Conservation (phyloP, 2,888 invertebrate species). For the Alviniconcha strummeri region DNA sequence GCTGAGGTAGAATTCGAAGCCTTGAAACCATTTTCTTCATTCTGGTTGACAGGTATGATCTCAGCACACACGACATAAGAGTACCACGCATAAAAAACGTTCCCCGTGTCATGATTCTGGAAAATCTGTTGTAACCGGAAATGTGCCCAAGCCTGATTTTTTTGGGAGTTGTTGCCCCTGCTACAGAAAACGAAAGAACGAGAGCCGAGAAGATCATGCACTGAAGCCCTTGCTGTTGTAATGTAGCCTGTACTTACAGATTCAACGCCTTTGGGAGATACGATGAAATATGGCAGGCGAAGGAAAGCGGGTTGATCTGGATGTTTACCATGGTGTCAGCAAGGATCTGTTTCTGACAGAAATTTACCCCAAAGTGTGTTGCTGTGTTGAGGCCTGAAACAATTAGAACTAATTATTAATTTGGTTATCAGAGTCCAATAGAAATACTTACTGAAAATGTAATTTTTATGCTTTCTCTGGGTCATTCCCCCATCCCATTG, state of each 20-base stretch:
- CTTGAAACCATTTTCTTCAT: conserved; percentile 23
- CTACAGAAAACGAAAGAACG: no score
- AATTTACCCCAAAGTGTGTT: conserved; percentile 43
- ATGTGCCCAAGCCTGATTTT: neutral
- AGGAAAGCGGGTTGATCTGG: conserved; percentile 2
- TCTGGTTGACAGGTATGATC: conserved; percentile 25
- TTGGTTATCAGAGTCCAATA: no score
- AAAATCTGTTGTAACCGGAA: conserved; percentile 11
- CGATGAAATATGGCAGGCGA: no score
- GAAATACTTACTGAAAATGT: neutral
- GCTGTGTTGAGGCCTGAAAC: no score
- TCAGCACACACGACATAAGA: conserved; percentile 22
- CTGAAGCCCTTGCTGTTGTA: no score
- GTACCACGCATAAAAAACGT: conserved; percentile 19
- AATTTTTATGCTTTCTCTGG: neutral
- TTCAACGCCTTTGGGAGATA: no score
- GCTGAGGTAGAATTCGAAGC: conserved; percentile 3
- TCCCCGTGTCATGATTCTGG: conserved; percentile 29
- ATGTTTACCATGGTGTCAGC: conserved; percentile 28
- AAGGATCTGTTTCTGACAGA: conserved; percentile 34
- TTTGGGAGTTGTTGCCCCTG: neutral
- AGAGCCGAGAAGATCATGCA: no score
- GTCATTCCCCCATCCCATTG: neutral
- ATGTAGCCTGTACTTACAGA: no score
- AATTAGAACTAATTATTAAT: neutral